These are phyloP conservation scores for Sceliomorpha sp. DNA, from an alignment of 2,888 invertebrate species.

Conservation along the genomic window DNA sequence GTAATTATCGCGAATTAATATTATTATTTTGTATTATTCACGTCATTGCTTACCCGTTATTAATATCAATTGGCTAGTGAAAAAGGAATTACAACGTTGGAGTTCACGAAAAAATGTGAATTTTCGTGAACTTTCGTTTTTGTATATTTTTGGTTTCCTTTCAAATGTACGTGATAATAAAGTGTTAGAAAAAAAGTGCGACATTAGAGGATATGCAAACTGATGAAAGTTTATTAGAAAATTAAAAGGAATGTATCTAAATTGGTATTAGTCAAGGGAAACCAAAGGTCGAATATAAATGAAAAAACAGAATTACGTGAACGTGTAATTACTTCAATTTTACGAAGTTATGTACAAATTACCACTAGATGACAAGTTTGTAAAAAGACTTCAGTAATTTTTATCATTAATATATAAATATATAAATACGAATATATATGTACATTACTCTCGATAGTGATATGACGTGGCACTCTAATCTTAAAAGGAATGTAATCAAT, in stretches of 20 bases:
- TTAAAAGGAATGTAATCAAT: constrained; percentile 58
- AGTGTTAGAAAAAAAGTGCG: too few relatives aligned
- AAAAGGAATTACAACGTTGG: neutral
- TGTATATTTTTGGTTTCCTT: too few relatives aligned
- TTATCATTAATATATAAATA: constrained; percentile 69
- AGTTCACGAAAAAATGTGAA: constrained; percentile 25
- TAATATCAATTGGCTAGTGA: constrained; percentile 5
- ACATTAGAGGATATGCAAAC: too few relatives aligned
- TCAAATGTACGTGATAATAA: too few relatives aligned
- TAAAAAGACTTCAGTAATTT: constrained; percentile 71
- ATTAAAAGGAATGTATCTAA: constrained; percentile 46
- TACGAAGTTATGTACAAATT: constrained; percentile 76
- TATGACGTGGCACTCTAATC: constrained; percentile 29
- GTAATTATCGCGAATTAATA: constrained; percentile 24
- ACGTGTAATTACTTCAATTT: constrained; percentile 58
- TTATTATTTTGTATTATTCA: constrained; percentile 15
- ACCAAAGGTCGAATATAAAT: constrained; percentile 57
- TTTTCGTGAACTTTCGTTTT: too few relatives aligned
- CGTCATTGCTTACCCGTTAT: constrained; percentile 24
- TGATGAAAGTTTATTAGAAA: too few relatives aligned
- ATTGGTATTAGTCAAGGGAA: constrained; percentile 63
- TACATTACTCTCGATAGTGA: constrained; percentile 47
- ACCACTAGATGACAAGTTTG: constrained; percentile 67
- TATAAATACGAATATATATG: constrained; percentile 60
- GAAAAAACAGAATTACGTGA: constrained; percentile 52